phyloP scores from a whole-genome alignment of 2,888 invertebrate genomes.

The Tetragonula carbonaria region DNA sequence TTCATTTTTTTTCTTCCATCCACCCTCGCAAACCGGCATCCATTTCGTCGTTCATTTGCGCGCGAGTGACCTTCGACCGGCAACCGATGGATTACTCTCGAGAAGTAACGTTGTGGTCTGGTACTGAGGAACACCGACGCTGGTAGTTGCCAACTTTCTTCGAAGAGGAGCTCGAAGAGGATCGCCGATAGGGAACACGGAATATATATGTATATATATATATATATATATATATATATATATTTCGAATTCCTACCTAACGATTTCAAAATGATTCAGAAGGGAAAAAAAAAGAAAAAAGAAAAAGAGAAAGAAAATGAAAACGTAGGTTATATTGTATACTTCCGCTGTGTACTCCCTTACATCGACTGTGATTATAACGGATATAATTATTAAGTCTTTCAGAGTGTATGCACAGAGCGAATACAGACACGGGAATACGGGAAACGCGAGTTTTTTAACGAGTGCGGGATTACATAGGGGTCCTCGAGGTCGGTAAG shows the following conservation, averaged over 20 bases:
- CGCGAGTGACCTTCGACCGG: conserved; percentile 8
- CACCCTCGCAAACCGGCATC: background rate
- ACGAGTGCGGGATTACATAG: conserved; percentile 10
- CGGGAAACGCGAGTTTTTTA: conserved; percentile 19
- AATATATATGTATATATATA: no score
- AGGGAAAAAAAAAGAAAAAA: background rate
- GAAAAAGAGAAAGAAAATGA: background rate
- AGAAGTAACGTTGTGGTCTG: background rate
- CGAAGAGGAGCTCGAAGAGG: background rate
- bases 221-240: background rate
- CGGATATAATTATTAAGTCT: conserved; percentile 76
- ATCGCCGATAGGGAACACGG: background rate
- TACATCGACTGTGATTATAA: conserved; percentile 79
- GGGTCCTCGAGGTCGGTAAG: conserved; percentile 38
- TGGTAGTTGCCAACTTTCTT: background rate
- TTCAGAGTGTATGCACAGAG: conserved; percentile 53
- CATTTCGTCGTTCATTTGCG: conserved; percentile 17
- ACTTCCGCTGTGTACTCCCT: conserved; percentile 63
- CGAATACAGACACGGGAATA: conserved; percentile 37
- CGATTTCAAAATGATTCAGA: background rate
- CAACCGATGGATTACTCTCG: background rate
- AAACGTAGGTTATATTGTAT: conserved; percentile 38
- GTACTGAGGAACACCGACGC: background rate
- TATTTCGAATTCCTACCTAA: background rate
- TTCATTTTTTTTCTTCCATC: conserved; percentile 4